Percentiles rank a stretch among this genome's conserved stretches.
phyloP scores from a whole-genome alignment of 2,888 invertebrate species.

The Apoda limacodes region DNA sequence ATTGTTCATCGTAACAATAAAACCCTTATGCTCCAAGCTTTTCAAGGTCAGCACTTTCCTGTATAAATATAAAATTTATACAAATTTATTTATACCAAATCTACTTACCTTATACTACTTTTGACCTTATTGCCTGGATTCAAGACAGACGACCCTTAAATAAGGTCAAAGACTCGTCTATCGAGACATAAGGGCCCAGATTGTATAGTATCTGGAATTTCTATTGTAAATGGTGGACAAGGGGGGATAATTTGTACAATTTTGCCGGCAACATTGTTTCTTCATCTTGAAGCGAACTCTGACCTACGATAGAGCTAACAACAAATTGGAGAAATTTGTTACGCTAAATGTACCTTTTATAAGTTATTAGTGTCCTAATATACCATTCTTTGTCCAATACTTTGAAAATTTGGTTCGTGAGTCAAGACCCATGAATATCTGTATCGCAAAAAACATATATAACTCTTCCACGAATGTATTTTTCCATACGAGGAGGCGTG shows the following conservation, averaged over 20 bases:
- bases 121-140: constrained; percentile 15
- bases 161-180: constrained; percentile 14
- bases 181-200: neutral
- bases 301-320: constrained; percentile 10
- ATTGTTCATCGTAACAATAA: constrained; percentile 19
- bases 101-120: constrained; percentile 19
- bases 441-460: constrained; percentile 15
- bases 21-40: constrained; percentile 14
- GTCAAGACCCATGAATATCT: constrained; percentile 20
- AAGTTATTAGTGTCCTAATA: constrained; percentile 14
- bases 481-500: constrained; percentile 17
- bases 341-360: constrained; percentile 15
- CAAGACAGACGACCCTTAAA: constrained; percentile 15
- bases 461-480: constrained; percentile 19
- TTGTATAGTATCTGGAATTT: neutral
- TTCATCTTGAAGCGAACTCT: constrained; percentile 3
- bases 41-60: constrained; percentile 1
- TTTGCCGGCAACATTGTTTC: no score
- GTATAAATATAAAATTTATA: constrained; percentile 7
- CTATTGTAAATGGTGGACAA: neutral
- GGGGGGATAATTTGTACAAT: neutral
- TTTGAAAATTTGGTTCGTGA: constrained; percentile 10
- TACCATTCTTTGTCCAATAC: constrained; percentile 13
- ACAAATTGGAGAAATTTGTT: constrained; percentile 19
- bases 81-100: constrained; percentile 12